phyloP scores from a whole-genome alignment of 2,797 vertebrate genomes.

The Pangasius macronema region DNA sequence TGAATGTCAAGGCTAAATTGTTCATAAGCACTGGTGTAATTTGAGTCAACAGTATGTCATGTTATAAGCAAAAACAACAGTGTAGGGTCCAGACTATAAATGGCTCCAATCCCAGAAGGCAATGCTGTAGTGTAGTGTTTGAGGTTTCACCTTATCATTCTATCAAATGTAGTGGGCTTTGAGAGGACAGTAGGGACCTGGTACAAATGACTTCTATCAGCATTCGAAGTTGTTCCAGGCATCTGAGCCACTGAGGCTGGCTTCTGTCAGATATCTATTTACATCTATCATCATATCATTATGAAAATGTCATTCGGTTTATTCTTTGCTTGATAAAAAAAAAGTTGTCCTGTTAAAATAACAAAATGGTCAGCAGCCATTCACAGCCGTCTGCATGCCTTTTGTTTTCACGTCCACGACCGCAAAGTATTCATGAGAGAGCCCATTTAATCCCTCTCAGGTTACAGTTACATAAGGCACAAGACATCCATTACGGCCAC shows the following conservation, averaged over 20 bases:
- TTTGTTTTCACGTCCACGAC: constrained; percentile 56
- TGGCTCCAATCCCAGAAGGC: constrained; percentile 63
- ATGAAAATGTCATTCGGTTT: constrained; percentile 7
- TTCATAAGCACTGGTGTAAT: constrained; percentile 23
- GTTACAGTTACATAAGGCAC: constrained; percentile 64
- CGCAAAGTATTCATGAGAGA: constrained; percentile 56
- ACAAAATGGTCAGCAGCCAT: constrained; percentile 46
- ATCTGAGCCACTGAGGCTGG: constrained; percentile 2
- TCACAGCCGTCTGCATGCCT: constrained; percentile 43
- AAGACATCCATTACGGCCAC: constrained; percentile 68
- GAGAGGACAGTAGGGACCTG: constrained; percentile 61
- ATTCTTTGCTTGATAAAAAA: constrained; percentile 22
- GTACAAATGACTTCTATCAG: constrained; percentile 59
- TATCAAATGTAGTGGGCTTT: constrained; percentile 62
- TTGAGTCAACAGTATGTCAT: constrained; percentile 26
- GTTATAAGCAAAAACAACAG: constrained; percentile 41
- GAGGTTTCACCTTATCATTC: constrained; percentile 78
- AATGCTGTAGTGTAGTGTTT: constrained; percentile 66
- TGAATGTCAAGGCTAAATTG: constrained; percentile 24
- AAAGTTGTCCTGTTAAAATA: constrained; percentile 35
- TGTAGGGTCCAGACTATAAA: constrained; percentile 57
- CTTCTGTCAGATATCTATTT: constrained; percentile 16
- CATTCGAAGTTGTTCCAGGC: constrained; percentile 19
- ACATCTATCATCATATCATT: constrained; percentile 13
- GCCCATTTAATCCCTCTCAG: constrained; percentile 64